Evolutionary conservation across 2,888 invertebrate species (phyloP).

Genomic region (Mimumesa dahlbomi): DNA sequence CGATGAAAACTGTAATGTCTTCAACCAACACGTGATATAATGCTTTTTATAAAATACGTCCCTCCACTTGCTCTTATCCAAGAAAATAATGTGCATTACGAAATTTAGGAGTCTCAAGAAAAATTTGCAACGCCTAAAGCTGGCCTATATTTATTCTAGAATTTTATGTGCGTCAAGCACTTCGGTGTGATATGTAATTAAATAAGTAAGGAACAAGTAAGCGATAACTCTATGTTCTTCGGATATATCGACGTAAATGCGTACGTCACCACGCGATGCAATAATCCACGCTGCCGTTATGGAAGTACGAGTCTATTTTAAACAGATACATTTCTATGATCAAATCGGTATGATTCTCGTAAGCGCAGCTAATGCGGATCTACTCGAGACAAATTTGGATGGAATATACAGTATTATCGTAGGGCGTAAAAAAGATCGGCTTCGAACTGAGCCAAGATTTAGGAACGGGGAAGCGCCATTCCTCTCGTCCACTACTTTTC

Average conservation of each 20-base stretch:
- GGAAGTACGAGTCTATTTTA: constrained; percentile 61
- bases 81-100: constrained; percentile 32
- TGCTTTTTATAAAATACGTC: constrained; percentile 41
- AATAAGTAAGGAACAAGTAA: constrained; percentile 47
- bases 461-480: constrained; percentile 42
- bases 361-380: constrained; percentile 32
- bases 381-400: constrained; percentile 44
- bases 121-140: constrained; percentile 54
- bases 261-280: constrained; percentile 56
- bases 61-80: constrained; percentile 35
- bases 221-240: constrained; percentile 39
- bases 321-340: constrained; percentile 59
- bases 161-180: constrained; percentile 61
- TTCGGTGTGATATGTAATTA: constrained; percentile 67
- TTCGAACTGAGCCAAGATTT: constrained; percentile 57
- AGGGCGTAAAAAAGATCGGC: constrained; percentile 51
- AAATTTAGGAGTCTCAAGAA: constrained; percentile 30
- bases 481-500: constrained; percentile 62
- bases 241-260: constrained; percentile 21
- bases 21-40: constrained; percentile 28
- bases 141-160: constrained; percentile 65
- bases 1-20: constrained; percentile 12
- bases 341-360: constrained; percentile 38
- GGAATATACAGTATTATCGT: constrained; percentile 66
- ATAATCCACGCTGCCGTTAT: constrained; percentile 66